Evolutionary conservation across 2,797 vertebrate species (phyloP).

Genomic region (Huso huso): DNA sequence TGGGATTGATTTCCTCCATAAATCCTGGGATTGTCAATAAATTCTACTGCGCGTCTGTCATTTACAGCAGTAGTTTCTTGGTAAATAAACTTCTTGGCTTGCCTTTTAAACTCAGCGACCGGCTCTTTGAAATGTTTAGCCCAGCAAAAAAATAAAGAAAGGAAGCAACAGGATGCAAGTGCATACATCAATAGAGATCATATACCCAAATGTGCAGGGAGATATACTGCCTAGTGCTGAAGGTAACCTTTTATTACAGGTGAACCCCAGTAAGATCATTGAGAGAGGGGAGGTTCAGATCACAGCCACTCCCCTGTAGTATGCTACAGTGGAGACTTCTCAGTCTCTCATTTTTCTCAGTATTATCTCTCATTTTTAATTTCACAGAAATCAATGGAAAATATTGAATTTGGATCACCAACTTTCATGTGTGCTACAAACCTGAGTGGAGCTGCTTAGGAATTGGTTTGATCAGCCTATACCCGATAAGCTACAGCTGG

Average conservation of each 20-base stretch:
- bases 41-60: conserved; percentile 62
- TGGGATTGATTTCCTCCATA: conserved; percentile 48
- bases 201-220: conserved; percentile 57
- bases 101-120: conserved; percentile 41
- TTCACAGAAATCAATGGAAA: too few species aligned
- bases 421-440: too few species aligned
- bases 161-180: conserved; percentile 27
- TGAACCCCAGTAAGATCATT: conserved; percentile 31
- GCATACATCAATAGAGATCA: conserved; percentile 48
- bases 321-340: too few species aligned
- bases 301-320: background rate
- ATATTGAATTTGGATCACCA: too few species aligned
- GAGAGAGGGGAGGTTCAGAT: conserved; percentile 32
- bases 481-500: too few species aligned
- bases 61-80: conserved; percentile 62
- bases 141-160: conserved; percentile 41
- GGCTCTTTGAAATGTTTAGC: conserved; percentile 47
- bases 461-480: too few species aligned
- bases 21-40: conserved; percentile 65
- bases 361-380: too few species aligned
- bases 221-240: conserved; percentile 56
- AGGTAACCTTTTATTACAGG: conserved; percentile 61
- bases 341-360: too few species aligned
- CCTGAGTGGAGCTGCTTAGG: too few species aligned
- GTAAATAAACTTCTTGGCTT: conserved; percentile 55